Evolutionary conservation across 1,140 invertebrate species (phyloP).

Genomic region (Carposina sasakii): DNA sequence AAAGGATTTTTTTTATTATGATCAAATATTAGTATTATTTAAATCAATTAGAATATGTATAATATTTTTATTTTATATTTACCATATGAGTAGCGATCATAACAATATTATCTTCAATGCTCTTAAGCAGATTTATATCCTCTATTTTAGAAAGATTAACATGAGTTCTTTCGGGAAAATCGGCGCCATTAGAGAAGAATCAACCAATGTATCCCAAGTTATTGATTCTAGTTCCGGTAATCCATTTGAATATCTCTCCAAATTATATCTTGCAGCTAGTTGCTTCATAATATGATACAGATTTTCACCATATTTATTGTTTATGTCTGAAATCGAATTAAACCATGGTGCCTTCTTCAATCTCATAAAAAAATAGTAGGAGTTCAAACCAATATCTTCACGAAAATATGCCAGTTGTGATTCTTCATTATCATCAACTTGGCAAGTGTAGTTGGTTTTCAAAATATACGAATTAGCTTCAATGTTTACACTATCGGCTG

Average conservation of each 20-base stretch:
- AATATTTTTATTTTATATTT: constrained; percentile 17
- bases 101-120: constrained; percentile 49
- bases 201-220: constrained; percentile 39
- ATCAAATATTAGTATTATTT: constrained; percentile 3
- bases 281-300: constrained; percentile 52
- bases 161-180: constrained; percentile 35
- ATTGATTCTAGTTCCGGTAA: constrained; percentile 40
- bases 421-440: constrained; percentile 40
- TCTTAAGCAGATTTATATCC: constrained; percentile 35
- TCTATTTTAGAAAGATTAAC: constrained; percentile 21
- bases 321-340: constrained; percentile 20
- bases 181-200: constrained; percentile 45
- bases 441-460: constrained; percentile 51
- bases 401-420: constrained; percentile 54
- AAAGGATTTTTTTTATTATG: constrained; percentile 33
- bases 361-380: constrained; percentile 51
- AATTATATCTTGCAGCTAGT: constrained; percentile 50
- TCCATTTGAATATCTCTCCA: constrained; percentile 58
- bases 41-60: constrained; percentile 5
- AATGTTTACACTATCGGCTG: constrained; percentile 32
- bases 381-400: constrained; percentile 60
- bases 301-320: constrained; percentile 35
- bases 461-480: constrained; percentile 54
- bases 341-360: constrained; percentile 39
- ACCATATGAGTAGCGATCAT: constrained; percentile 49